A percentile compares a stretch with the other conserved stretches of the same genome.
Conservation (phyloP, 1,140 invertebrate genomes). For the Zaprionus camerounensis region DNA sequence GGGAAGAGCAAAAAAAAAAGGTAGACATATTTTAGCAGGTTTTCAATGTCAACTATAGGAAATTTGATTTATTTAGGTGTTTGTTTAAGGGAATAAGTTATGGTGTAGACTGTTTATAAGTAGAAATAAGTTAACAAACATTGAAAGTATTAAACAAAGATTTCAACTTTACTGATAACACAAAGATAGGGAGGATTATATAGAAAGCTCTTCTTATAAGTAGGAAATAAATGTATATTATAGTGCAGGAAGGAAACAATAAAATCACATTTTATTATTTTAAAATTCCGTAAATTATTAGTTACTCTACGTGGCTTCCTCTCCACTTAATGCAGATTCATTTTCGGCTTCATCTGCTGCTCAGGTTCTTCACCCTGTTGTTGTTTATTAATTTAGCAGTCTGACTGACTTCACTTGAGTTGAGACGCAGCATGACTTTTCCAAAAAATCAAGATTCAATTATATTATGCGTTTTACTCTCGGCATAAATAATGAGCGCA, state of each 20-base stretch:
- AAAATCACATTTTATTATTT: background rate
- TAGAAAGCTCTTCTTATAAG: too few relatives aligned
- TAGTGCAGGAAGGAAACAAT: background rate
- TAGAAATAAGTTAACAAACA: background rate
- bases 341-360: background rate
- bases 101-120: background rate
- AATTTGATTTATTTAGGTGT: background rate
- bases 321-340: background rate
- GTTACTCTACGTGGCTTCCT: background rate
- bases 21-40: background rate
- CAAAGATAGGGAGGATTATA: background rate
- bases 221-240: too few relatives aligned
- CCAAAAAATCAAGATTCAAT: conserved; percentile 35
- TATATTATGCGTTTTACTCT: conserved; percentile 31
- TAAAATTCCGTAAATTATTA: background rate
- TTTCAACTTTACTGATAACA: too few relatives aligned
- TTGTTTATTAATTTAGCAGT: conserved; percentile 5
- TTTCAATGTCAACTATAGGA: conserved; percentile 1
- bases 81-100: background rate
- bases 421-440: conserved; percentile 65
- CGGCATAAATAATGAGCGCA: conserved; percentile 18
- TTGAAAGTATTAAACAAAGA: too few relatives aligned
- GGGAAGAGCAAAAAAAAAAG: background rate
- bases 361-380: conserved; percentile 1
- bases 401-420: conserved; percentile 32